phyloP scores from a whole-genome alignment of 2,113 vertebrate species.

The Beaufortia kweichowensis region DNA sequence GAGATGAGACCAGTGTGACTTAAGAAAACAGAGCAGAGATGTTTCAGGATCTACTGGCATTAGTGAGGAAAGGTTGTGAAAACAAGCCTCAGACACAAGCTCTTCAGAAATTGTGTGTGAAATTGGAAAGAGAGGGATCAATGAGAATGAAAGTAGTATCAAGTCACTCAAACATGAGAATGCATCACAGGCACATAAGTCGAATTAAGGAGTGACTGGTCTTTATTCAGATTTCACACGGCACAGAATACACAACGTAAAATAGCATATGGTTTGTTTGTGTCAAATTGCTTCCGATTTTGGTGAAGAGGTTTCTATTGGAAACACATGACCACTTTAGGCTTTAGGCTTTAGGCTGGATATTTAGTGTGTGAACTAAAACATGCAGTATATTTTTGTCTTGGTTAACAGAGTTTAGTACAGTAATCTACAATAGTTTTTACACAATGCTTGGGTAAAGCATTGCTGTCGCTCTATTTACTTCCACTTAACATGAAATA shows the following conservation, averaged over 20 bases:
- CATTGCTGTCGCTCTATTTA: too few relatives aligned
- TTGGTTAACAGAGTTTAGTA: too few relatives aligned
- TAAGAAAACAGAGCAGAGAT: conserved; percentile 56
- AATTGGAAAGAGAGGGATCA: conserved; percentile 78
- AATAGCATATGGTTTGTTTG: too few relatives aligned
- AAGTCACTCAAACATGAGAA: conserved; percentile 32
- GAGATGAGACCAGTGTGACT: conserved; percentile 58
- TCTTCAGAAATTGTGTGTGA: conserved; percentile 69
- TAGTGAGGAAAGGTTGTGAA: conserved; percentile 74
- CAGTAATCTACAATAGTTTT: too few relatives aligned
- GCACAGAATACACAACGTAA: not conserved
- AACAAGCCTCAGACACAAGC: conserved; percentile 70
- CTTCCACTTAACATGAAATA: too few relatives aligned
- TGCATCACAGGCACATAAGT: conserved; percentile 47
- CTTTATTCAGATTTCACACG: conserved; percentile 29
- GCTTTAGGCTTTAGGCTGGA: too few relatives aligned
- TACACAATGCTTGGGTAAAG: too few relatives aligned
- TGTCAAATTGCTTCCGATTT: too few relatives aligned
- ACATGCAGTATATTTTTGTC: too few relatives aligned
- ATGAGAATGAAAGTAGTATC: conserved; percentile 71
- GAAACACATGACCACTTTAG: too few relatives aligned
- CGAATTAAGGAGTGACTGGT: conserved; percentile 3
- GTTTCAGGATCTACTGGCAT: conserved; percentile 72
- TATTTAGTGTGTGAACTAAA: too few relatives aligned
- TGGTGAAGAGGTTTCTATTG: too few relatives aligned